Percentiles rank a stretch among this genome's conserved stretches.
Evolutionary conservation across 1,140 invertebrate species (phyloP).

Genomic region (Neodiprion fabricii): DNA sequence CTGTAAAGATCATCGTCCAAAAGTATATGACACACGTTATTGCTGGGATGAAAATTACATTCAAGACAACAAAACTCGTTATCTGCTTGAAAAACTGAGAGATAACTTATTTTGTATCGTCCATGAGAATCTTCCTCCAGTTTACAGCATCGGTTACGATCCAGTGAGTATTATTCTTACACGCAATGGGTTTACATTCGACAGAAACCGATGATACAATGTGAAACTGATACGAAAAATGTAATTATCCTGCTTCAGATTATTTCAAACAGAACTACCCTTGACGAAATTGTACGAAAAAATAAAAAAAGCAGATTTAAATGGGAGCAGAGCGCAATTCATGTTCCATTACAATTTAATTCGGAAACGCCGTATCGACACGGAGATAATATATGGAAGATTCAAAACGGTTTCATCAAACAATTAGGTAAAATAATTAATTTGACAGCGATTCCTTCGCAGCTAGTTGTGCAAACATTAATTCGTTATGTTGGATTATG

Average conservation of each 20-base stretch:
- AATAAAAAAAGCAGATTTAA: not conserved
- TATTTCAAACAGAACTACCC: not conserved
- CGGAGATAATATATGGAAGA: slow-evolving; percentile 47
- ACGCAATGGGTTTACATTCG: not conserved
- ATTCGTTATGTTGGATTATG: slow-evolving; percentile 27
- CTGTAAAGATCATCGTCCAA: slow-evolving; percentile 43
- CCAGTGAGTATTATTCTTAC: slow-evolving; percentile 37
- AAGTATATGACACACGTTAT: slow-evolving; percentile 54
- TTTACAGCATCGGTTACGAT: slow-evolving; percentile 43
- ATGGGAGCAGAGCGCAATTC: not conserved
- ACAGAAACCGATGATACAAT: not conserved
- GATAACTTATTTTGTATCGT: slow-evolving; percentile 57
- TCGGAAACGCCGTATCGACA: slow-evolving; percentile 41
- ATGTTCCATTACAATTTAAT: slow-evolving; percentile 36
- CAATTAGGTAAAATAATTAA: slow-evolving; percentile 43
- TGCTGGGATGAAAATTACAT: slow-evolving; percentile 56
- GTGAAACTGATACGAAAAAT: not conserved
- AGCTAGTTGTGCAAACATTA: not conserved
- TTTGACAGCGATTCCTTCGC: not conserved
- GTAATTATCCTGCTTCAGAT: not conserved
- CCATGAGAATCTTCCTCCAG: slow-evolving; percentile 56
- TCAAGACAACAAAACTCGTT: slow-evolving; percentile 52
- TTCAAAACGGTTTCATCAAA: slow-evolving; percentile 45
- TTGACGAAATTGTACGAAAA: not conserved
- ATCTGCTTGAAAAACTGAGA: slow-evolving; percentile 51